Conservation (phyloP, 2,888 invertebrate genomes). For the Aporophyla nigra region DNA sequence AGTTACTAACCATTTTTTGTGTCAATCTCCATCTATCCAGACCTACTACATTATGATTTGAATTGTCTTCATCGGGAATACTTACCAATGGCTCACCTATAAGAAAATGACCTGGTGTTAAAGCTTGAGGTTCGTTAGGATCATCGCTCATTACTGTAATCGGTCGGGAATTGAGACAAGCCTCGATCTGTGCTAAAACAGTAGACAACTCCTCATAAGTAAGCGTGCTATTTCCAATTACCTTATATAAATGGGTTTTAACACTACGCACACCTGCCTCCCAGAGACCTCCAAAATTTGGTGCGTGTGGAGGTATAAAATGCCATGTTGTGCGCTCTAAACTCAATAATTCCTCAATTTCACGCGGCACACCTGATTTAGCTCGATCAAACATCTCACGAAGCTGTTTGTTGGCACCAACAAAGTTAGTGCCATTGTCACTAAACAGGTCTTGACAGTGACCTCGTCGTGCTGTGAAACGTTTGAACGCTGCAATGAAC, state of each 20-base stretch:
- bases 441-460: not conserved
- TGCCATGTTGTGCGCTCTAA: not conserved
- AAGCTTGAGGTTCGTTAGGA: not conserved
- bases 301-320: not conserved
- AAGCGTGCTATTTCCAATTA: not conserved
- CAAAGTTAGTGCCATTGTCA: constrained; percentile 5
- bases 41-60: not conserved
- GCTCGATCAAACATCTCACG: not conserved
- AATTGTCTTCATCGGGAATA: not conserved
- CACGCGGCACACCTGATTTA: not conserved
- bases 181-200: not conserved
- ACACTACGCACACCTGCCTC: not conserved
- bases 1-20: not conserved
- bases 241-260: not conserved
- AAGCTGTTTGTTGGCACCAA: not conserved
- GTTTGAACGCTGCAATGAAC: not conserved
- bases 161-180: not conserved
- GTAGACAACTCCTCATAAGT: not conserved
- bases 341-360: not conserved
- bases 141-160: constrained; percentile 1
- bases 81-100: not conserved
- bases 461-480: not conserved
- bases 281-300: not conserved
- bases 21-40: constrained; percentile 4
- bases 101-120: not conserved